A percentile compares a stretch with the other conserved stretches of the same genome.
These are phyloP conservation scores for Charina bottae DNA, from an alignment of 2,113 vertebrate species.

Conservation along the genomic window DNA sequence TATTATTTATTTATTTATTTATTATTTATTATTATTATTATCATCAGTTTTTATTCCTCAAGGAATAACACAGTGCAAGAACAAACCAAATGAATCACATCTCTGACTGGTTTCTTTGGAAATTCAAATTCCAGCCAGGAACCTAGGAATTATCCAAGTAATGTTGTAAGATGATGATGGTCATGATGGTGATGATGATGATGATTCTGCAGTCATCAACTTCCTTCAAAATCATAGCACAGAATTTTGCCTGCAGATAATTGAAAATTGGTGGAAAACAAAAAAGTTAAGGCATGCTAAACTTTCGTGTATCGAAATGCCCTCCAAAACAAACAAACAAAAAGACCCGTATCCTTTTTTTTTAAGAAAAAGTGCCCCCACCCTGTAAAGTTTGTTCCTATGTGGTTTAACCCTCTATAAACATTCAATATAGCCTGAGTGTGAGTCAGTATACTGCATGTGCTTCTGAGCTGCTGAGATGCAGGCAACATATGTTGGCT, in stretches of 20 bases:
- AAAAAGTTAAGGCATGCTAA: background rate
- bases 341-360: background rate
- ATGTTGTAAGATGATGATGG: background rate
- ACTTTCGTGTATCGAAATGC: background rate
- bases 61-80: background rate
- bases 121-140: background rate
- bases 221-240: background rate
- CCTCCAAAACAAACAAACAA: background rate
- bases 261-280: background rate
- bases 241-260: background rate
- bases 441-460: background rate
- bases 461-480: background rate
- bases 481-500: background rate
- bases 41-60: background rate
- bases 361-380: background rate
- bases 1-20: too few relatives aligned
- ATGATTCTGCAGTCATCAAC: background rate
- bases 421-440: background rate
- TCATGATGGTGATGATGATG: background rate
- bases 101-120: background rate
- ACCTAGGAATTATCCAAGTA: background rate
- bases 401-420: background rate
- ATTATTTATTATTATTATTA: too few relatives aligned
- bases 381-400: background rate
- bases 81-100: background rate